Evolutionary conservation across 2,797 vertebrate species (phyloP).

Genomic region (Silurus lanzhouensis): DNA sequence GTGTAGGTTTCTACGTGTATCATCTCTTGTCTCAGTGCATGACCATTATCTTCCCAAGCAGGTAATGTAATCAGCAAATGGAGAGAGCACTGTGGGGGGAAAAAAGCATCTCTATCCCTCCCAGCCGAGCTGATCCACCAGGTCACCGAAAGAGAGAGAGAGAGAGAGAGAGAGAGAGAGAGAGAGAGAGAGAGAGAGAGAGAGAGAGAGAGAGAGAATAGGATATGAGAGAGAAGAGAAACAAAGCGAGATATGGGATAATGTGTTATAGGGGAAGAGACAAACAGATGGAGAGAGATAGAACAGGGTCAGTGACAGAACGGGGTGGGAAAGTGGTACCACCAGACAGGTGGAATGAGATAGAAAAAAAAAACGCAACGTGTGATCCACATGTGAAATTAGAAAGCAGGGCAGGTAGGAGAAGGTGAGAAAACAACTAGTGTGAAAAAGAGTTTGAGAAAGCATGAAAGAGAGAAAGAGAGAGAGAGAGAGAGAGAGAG

Average conservation of each 20-base stretch:
- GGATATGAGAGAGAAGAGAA: constrained; percentile 38
- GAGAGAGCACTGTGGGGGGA: constrained; percentile 48
- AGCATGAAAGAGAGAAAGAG: background rate
- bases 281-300: constrained; percentile 28
- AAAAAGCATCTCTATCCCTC: constrained; percentile 57
- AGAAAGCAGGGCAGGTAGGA: constrained; percentile 20
- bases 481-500: background rate
- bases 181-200: too few relatives aligned
- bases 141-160: constrained; percentile 3
- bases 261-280: constrained; percentile 46
- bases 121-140: constrained; percentile 44
- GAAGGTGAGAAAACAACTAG: background rate
- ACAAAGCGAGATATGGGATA: constrained; percentile 48
- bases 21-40: constrained; percentile 42
- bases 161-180: too few relatives aligned
- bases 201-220: constrained; percentile 14
- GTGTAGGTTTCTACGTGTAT: background rate
- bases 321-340: constrained; percentile 10
- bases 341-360: constrained; percentile 1
- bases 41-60: constrained; percentile 65
- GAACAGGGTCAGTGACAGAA: constrained; percentile 1
- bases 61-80: constrained; percentile 69
- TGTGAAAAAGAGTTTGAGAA: too few relatives aligned
- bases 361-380: background rate
- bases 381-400: constrained; percentile 32